Base-by-base conservation (phyloP, 2,888 invertebrate species). In the Drymonia ruficornis region DNA sequence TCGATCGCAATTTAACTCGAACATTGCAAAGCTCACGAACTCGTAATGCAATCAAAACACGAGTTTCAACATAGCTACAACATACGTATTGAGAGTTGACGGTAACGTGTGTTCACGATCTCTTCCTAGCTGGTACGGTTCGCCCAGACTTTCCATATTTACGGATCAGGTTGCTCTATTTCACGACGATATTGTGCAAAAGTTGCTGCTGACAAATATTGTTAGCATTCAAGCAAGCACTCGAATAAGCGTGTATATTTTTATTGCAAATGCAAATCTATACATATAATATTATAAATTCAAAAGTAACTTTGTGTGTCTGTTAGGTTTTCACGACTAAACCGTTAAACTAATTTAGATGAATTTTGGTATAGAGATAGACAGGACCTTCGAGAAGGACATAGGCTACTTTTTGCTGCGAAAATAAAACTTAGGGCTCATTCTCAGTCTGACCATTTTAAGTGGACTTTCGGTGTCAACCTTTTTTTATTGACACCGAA, bases 121-220 rank as follows among this genome's bases (percentile, higher is more conserved):
- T 49, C 45, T 48, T 50, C 44, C 18, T n/a, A 64, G 58, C 59
- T 56, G 55, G 64, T 8, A 3, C 15, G 12, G 7, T 59, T 15
- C 45, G 49, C 19, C 53, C 48, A 66, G 46, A 7, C 23, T 23
- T 51, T 56, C 65, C 59, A 62, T 54, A 50, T 59, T 63, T 34
- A 49, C 55, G 40, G 56, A 70, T 70, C 64, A 61, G 64, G 61
- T 68, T 63, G 49, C 58, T 31, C 50, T 40, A 53, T 49, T 51
- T 31, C 43, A n/a, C 55, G 11, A 56, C 36, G 23, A 53, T 57
- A 57, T 63, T 59, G 57, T 47, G 53, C 52, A 57, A 57, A 56
- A 61, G 31, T 61, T 56, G 40, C 18, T n/a, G 18, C 16, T 16
- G 23, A 16, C 29, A 49, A 50, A 64, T 47, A 69, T 56, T 19